Conservation (phyloP, 2,797 vertebrate species). For the Cuniculus paca region DNA sequence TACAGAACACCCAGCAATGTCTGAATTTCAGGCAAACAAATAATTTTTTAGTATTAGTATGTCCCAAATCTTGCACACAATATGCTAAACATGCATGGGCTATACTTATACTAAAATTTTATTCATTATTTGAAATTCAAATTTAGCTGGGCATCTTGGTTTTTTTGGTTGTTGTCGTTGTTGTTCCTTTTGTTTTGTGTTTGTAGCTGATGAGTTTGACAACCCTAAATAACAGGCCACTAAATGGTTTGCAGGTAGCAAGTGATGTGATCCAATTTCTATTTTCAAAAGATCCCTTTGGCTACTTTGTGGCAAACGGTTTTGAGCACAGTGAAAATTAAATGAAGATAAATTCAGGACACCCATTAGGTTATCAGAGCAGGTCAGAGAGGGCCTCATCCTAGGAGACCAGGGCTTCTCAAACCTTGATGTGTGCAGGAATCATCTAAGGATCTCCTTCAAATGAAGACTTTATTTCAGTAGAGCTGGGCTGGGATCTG, state of each 20-base stretch:
- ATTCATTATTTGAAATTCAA: slow-evolving; percentile 17
- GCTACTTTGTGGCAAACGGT: neutral
- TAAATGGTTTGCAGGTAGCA: slow-evolving; percentile 2
- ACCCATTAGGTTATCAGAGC: neutral
- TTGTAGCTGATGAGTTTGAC: slow-evolving; percentile 3
- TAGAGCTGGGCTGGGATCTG: neutral
- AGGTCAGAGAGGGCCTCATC: neutral
- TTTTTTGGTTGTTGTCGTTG: neutral
- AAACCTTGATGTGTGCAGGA: neutral
- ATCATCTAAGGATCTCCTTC: neutral
- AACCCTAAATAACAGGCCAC: neutral
- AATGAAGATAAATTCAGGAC: neutral
- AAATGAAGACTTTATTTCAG: neutral
- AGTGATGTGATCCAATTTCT: neutral
- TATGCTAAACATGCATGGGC: neutral
- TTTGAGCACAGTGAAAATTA: neutral
- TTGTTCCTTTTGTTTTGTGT: neutral
- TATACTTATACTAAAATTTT: neutral
- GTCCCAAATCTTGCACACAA: neutral
- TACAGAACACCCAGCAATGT: neutral
- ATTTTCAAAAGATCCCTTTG: neutral
- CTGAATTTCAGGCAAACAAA: slow-evolving; percentile 28
- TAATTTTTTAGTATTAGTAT: neutral
- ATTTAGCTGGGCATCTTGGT: neutral
- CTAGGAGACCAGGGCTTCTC: neutral